Conservation (phyloP, 1,140 invertebrate genomes). For the Oryctes rhinoceros region DNA sequence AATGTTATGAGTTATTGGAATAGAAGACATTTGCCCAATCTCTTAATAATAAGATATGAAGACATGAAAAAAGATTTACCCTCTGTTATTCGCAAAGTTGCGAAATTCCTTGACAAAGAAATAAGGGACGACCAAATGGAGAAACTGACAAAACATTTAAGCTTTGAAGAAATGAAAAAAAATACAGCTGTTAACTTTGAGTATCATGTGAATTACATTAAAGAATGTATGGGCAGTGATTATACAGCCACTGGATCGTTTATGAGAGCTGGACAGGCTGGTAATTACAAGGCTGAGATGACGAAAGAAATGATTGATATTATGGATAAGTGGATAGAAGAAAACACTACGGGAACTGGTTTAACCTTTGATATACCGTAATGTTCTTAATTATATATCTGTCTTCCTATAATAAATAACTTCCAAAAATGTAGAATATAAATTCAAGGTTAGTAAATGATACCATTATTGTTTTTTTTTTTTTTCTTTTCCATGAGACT, state of each 20-base stretch:
- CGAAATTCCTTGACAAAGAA: slow-evolving; percentile 75
- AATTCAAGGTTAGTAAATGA: too few species aligned
- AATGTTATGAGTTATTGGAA: slow-evolving; percentile 80
- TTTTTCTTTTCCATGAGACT: too few species aligned
- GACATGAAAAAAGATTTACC: slow-evolving; percentile 81
- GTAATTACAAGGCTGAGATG: slow-evolving; percentile 87
- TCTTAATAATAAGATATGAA: slow-evolving; percentile 86
- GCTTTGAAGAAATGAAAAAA: slow-evolving; percentile 82
- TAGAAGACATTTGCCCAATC: slow-evolving; percentile 74
- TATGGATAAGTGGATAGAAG: slow-evolving; percentile 80
- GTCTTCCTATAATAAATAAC: too few species aligned
- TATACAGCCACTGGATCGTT: slow-evolving; percentile 64
- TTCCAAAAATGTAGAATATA: too few species aligned
- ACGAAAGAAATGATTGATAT: slow-evolving; percentile 70
- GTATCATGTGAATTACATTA: slow-evolving; percentile 62
- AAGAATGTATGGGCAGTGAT: neutral
- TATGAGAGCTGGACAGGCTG: slow-evolving; percentile 82
- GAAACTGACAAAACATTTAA: slow-evolving; percentile 76
- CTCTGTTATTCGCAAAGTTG: slow-evolving; percentile 71
- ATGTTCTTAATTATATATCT: too few species aligned
- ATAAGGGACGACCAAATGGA: slow-evolving; percentile 72
- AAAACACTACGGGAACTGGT: slow-evolving; percentile 47
- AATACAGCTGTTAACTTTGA: slow-evolving; percentile 77
- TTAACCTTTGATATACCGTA: neutral
- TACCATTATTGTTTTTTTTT: too few species aligned